Percentiles rank a stretch among this genome's conserved stretches.
Evolutionary conservation across 2,113 vertebrate genomes (phyloP).

Genomic region (Corythaixoides concolor): DNA sequence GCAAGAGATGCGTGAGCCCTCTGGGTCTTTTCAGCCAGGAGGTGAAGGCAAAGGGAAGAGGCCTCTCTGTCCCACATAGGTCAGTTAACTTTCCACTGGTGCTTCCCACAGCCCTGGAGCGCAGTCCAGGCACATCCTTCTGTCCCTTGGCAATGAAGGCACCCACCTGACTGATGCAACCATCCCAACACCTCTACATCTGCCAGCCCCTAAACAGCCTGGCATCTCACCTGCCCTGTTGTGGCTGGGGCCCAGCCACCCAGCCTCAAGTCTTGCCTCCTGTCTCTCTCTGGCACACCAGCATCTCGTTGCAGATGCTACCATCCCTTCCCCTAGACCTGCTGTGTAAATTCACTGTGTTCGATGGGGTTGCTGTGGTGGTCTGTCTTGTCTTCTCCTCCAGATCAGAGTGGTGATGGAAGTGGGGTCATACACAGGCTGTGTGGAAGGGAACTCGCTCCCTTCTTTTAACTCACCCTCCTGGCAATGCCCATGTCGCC

Average conservation of each 20-base stretch:
- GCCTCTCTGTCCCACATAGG: too few relatives aligned
- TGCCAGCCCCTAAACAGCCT: slow-evolving; percentile 63
- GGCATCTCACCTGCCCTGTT: slow-evolving; percentile 38
- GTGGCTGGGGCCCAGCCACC: too few relatives aligned
- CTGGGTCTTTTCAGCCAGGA: not conserved
- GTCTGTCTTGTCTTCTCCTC: not conserved
- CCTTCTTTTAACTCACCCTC: not conserved
- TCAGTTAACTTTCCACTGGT: not conserved
- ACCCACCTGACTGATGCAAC: slow-evolving; percentile 31
- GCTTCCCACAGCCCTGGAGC: not conserved
- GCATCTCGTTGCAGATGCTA: not conserved
- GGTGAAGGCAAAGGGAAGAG: not conserved
- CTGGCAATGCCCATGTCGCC: accelerated
- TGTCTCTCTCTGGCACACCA: not conserved
- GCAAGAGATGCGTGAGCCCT: accelerated
- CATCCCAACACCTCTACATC: slow-evolving; percentile 25
- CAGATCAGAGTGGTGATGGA: not conserved
- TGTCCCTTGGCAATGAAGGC: not conserved
- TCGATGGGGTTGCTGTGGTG: not conserved
- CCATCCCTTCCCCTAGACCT: not conserved
- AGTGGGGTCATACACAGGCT: not conserved
- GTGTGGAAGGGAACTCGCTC: not conserved
- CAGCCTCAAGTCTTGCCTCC: not conserved
- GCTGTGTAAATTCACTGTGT: not conserved
- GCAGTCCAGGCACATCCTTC: not conserved